Percentiles rank a stretch among this genome's conserved stretches.
Conservation (phyloP, 2,797 vertebrate genomes). For the Pseudocheirus occidentalis region DNA sequence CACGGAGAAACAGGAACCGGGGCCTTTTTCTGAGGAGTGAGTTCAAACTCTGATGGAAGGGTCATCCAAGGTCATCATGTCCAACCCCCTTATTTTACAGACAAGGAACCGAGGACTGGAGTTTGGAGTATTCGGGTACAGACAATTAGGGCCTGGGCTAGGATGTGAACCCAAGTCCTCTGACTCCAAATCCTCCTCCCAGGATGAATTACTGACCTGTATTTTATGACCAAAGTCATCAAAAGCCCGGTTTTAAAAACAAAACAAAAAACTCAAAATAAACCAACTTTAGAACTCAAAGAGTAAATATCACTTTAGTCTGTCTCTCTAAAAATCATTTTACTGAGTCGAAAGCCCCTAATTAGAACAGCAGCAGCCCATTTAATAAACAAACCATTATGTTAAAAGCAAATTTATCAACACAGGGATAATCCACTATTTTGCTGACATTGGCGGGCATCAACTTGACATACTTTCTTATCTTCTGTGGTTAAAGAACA, state of each 20-base stretch:
- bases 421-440: background rate
- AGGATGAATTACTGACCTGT: background rate
- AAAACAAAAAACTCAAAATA: background rate
- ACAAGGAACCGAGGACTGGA: background rate
- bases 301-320: background rate
- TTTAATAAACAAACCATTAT: constrained; percentile 4
- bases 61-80: background rate
- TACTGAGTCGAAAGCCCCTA: background rate
- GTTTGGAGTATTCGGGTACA: background rate
- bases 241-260: background rate
- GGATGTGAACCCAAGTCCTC: background rate
- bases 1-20: background rate
- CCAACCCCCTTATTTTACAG: too few species aligned
- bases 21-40: background rate
- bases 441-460: background rate
- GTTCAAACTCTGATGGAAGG: background rate
- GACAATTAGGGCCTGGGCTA: background rate
- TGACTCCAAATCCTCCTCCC: background rate
- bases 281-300: background rate
- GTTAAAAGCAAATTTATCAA: background rate
- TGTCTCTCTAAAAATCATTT: background rate
- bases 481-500: background rate
- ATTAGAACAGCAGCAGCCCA: background rate
- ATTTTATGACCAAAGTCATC: background rate
- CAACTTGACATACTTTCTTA: background rate